Evolutionary conservation across 2,797 vertebrate genomes (phyloP), one percentile per base, ranked within the genome.

Genomic region (Acomys russatus): DNA sequence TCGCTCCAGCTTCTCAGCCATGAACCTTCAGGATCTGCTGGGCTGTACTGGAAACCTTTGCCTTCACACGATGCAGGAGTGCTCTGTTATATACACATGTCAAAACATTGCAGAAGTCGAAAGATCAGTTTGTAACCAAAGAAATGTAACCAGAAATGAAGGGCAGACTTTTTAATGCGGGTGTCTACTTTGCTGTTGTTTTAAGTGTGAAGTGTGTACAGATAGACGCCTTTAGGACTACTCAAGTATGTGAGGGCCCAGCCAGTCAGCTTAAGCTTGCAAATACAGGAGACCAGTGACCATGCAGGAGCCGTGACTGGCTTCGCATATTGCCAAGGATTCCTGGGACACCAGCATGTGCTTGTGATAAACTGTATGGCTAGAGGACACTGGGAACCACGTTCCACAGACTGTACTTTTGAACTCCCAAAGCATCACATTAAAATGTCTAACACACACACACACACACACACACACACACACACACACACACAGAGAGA

Each of bases 21-120:
- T 98, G 0, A 44, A 99, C 98, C 97, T 99, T 99, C 97, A 99
- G 98, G 94, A 99, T 98, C 97, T 99, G 99, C 98, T 99, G 99
- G 23, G 99, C 99, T 92, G 98, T 98, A 28, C 98, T 98, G 1
- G 99, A 99, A 15, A 98, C 98, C 95, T 98, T 99, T 63, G 98
- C 98, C 98, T 99, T 99, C 98, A 99, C 98, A 3, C 99, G 93
- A 99, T 98, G 66, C 99, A 99, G 1, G 99, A 99, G 98, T 99
- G 99, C 98, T 99, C 98, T 0, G 98, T 99, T 96, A 99, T 97
- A 74, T 99, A 99, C 79, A 99, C 99, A 0, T 99, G 99, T 96
- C 99, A 99, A 98, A 99, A 98, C 96, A 99, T 99, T 99, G 98
- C 89, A 95, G 28, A 97, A 87, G 95, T 22, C 91, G 97, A 82